These are phyloP conservation scores for Cyclophora punctaria DNA, from an alignment of 2,888 invertebrate genomes.

Conservation along the genomic window DNA sequence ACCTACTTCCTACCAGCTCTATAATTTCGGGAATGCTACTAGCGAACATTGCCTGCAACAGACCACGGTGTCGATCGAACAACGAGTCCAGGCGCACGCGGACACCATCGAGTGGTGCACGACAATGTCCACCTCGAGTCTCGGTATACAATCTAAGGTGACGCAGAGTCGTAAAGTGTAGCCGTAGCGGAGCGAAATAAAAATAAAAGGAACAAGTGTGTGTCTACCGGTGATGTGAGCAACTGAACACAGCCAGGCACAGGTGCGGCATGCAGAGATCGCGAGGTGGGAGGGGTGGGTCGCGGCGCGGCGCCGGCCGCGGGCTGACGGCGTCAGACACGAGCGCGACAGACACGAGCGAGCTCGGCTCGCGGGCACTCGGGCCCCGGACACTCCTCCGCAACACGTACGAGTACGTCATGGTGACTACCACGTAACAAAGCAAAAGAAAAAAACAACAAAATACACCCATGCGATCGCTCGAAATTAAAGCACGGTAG, in stretches of 20 bases:
- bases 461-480: conserved; percentile 68
- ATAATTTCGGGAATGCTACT: conserved; percentile 99
- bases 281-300: conserved; percentile 65
- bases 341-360: conserved; percentile 20
- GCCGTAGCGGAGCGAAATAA: conserved; percentile 71
- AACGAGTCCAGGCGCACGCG: conserved; percentile 49
- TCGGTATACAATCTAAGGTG: conserved; percentile 62
- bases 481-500: conserved; percentile 53
- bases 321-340: conserved; percentile 21
- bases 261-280: conserved; percentile 67
- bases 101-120: conserved; percentile 72
- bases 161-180: conserved; percentile 58
- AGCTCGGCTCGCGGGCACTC: too few relatives aligned
- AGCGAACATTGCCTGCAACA: conserved; percentile 99
- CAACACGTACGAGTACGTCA: conserved; percentile 40
- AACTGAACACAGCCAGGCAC: conserved; percentile 75
- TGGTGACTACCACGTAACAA: conserved; percentile 67
- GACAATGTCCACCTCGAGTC: conserved; percentile 70
- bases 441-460: conserved; percentile 70
- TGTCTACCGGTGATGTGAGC: conserved; percentile 74
- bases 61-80: conserved; percentile 74
- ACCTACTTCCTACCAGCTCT: conserved; percentile 99
- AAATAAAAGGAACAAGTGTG: conserved; percentile 65
- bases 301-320: conserved; percentile 41
- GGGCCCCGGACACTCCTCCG: conserved; percentile 44